A percentile compares a stretch with the other conserved stretches of the same genome.
Conservation (phyloP, 2,797 vertebrate species). For the Spea hammondii region DNA sequence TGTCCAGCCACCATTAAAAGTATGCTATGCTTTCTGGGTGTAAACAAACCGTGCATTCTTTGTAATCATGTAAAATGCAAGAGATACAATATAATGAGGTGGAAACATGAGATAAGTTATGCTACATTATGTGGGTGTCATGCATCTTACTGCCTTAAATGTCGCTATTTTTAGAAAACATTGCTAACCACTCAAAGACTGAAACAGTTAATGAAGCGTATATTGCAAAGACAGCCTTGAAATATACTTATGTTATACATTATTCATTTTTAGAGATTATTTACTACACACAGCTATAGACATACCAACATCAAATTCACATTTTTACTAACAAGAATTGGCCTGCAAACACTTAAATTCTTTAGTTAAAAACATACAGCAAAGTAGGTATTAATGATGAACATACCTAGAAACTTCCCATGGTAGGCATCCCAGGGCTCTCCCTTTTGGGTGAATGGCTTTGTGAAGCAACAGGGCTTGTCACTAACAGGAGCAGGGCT, state of each 20-base stretch:
- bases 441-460: too few species aligned
- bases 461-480: too few species aligned
- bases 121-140: not conserved
- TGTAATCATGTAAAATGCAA: conserved; percentile 8
- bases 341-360: too few species aligned
- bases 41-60: not conserved
- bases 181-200: not conserved
- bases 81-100: not conserved
- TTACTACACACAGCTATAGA: too few species aligned
- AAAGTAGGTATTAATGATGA: too few species aligned
- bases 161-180: not conserved
- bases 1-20: not conserved
- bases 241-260: not conserved
- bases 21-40: not conserved
- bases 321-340: too few species aligned
- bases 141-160: not conserved
- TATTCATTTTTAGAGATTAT: not conserved
- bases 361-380: too few species aligned
- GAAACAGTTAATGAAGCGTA: not conserved
- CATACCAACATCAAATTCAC: too few species aligned
- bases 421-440: too few species aligned
- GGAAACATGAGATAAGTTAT: not conserved
- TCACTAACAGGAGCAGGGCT: too few species aligned
- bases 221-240: not conserved
- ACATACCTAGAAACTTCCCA: too few species aligned